Evolutionary conservation across 2,888 invertebrate genomes (phyloP).

Genomic region (Thysanoteuthis rhombus): DNA sequence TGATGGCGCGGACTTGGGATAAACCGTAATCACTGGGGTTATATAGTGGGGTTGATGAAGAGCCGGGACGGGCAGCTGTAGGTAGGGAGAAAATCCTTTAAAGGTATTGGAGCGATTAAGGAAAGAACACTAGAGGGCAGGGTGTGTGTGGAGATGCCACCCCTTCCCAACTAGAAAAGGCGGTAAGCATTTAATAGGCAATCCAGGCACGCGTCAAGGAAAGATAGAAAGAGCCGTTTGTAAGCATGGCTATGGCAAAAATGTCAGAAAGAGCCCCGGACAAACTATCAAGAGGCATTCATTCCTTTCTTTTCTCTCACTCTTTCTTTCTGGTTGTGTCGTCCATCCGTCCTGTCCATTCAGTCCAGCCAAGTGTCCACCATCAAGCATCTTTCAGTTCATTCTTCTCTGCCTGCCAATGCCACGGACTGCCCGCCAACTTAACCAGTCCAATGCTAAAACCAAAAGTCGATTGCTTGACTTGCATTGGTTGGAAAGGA

Average conservation of each 20-base stretch:
- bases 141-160: not conserved
- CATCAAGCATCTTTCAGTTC: not conserved
- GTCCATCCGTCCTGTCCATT: not conserved
- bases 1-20: not conserved
- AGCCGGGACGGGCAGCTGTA: not conserved
- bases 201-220: not conserved
- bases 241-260: not conserved
- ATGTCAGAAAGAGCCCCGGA: not conserved
- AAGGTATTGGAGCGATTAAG: conserved; percentile 12
- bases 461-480: conserved; percentile 12
- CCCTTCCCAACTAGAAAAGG: not conserved
- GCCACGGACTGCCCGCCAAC: not conserved
- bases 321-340: not conserved
- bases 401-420: not conserved
- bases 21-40: not conserved
- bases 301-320: not conserved
- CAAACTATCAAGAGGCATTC: not conserved
- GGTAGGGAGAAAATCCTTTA: not conserved
- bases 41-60: not conserved
- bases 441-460: not conserved
- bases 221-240: not conserved
- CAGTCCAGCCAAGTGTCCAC: not conserved
- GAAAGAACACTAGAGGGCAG: not conserved
- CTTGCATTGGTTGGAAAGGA: not conserved
- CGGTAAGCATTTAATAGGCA: not conserved